Evolutionary conservation across 2,113 vertebrate species (phyloP).

Genomic region (Prolemur simus): DNA sequence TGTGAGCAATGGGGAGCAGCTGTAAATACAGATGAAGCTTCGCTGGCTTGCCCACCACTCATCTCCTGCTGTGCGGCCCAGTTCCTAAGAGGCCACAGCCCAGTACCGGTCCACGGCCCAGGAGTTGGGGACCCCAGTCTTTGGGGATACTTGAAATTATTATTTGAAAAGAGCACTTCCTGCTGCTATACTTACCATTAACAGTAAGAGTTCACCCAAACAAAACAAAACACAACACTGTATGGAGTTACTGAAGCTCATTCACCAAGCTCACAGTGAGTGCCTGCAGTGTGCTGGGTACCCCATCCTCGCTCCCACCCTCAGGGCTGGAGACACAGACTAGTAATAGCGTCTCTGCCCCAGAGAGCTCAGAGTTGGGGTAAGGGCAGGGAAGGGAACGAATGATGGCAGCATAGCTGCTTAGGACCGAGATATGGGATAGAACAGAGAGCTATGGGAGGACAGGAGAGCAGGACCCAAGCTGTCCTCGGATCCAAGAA

Average conservation of each 20-base stretch:
- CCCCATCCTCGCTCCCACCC: background rate
- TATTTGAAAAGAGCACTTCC: conserved; percentile 36
- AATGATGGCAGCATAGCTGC: background rate
- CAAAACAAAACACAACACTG: background rate
- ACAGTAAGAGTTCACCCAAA: conserved; percentile 21
- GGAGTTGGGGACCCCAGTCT: too few species aligned
- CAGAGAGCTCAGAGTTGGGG: background rate
- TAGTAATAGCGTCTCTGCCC: background rate
- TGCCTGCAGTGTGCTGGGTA: background rate
- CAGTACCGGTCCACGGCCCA: too few species aligned
- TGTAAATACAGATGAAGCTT: too few species aligned
- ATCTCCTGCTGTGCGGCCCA: too few species aligned
- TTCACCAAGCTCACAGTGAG: background rate
- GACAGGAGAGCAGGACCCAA: background rate
- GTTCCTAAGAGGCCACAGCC: too few species aligned
- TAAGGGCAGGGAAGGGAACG: background rate
- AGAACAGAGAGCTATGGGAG: background rate
- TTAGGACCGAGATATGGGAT: background rate
- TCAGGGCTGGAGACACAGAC: background rate
- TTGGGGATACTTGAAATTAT: conserved; percentile 9
- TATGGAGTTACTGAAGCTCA: background rate
- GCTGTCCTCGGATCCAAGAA: background rate
- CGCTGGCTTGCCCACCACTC: too few species aligned
- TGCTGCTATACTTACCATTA: background rate
- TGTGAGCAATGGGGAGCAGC: too few species aligned